A percentile compares a stretch with the other conserved stretches of the same genome.
phyloP scores from a whole-genome alignment of 2,113 vertebrate species.

The Chamaetylas fuelleborni region DNA sequence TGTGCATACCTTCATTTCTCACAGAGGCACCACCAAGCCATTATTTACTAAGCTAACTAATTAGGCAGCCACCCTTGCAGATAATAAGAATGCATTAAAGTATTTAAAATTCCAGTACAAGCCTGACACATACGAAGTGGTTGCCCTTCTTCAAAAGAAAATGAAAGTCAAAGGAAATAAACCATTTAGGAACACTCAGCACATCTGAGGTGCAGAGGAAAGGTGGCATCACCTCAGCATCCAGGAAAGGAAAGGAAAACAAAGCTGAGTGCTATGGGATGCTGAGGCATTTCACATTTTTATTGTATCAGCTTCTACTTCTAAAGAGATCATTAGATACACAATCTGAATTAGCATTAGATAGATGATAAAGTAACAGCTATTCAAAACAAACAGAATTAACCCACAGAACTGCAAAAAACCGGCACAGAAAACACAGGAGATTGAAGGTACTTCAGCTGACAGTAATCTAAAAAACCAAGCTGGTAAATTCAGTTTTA shows the following conservation, averaged over 20 bases:
- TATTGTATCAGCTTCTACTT: not conserved
- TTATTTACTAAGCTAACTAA: conserved; percentile 50
- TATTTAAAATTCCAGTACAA: not conserved
- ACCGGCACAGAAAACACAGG: not conserved
- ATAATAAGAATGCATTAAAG: conserved; percentile 45
- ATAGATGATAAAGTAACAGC: not conserved
- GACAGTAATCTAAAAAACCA: not conserved
- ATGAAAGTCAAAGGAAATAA: not conserved
- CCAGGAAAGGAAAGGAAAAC: not conserved
- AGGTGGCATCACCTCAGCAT: not conserved
- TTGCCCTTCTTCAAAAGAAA: conserved; percentile 12
- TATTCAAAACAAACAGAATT: conserved; percentile 5
- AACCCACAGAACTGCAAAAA: not conserved
- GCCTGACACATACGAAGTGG: not conserved
- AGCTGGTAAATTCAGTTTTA: not conserved
- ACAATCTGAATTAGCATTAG: not conserved
- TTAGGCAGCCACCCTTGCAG: conserved; percentile 44
- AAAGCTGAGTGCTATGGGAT: not conserved
- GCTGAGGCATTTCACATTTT: not conserved
- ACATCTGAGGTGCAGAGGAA: not conserved
- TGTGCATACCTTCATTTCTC: not conserved
- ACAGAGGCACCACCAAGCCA: not conserved
- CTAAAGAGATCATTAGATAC: not conserved
- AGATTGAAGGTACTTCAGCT: not conserved
- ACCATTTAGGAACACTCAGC: not conserved